These are phyloP conservation scores for Poecilia picta DNA, from an alignment of 2,797 vertebrate genomes.

Conservation along the genomic window DNA sequence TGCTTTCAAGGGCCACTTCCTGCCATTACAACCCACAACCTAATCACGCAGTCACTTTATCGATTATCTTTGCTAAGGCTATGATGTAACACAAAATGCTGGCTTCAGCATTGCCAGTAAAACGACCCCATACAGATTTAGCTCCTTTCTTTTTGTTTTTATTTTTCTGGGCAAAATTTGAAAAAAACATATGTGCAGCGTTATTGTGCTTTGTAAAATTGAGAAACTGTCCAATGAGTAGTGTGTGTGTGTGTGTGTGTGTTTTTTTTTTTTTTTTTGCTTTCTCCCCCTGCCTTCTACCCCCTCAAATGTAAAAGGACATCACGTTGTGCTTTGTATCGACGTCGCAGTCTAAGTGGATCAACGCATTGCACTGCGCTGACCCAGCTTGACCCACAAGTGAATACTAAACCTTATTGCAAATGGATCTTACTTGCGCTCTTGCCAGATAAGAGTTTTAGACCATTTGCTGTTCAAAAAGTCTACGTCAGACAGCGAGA, in stretches of 20 bases:
- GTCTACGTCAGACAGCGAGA: conserved; percentile 43
- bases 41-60: conserved; percentile 61
- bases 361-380: conserved; percentile 16
- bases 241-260: too few relatives aligned
- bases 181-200: background rate
- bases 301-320: background rate
- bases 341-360: conserved; percentile 18
- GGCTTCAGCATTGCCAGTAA: conserved; percentile 17
- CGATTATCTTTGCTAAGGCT: conserved; percentile 49
- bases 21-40: conserved; percentile 72
- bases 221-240: background rate
- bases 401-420: conserved; percentile 12
- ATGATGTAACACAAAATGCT: conserved; percentile 40
- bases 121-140: conserved; percentile 6
- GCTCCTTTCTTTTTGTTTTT: background rate
- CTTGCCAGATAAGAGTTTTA: conserved; percentile 20
- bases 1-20: conserved; percentile 68
- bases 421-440: conserved; percentile 30
- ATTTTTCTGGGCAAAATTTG: background rate
- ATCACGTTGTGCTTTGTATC: conserved; percentile 8
- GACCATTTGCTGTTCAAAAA: conserved; percentile 5
- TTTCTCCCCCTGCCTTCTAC: too few relatives aligned
- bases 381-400: conserved; percentile 30
- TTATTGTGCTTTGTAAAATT: background rate
- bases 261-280: background rate